Evolutionary conservation across 2,113 vertebrate species (phyloP), one percentile per base, ranked within the genome.

Genomic region (Dascyllus trimaculatus): DNA sequence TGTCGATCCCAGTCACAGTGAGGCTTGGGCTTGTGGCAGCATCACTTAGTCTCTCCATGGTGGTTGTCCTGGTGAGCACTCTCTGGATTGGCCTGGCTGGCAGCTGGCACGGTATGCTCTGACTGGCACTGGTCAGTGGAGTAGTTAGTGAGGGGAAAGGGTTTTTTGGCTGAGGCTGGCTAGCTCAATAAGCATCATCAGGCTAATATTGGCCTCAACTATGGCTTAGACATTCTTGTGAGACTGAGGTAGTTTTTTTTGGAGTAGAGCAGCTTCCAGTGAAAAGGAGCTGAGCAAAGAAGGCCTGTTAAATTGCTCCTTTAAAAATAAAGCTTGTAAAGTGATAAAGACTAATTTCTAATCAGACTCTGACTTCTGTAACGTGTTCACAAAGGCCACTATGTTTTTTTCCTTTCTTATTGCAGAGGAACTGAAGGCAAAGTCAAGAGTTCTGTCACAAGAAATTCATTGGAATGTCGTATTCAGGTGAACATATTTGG

Each of bases 201-300:
- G 77, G 76, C 85, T 88, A 82, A 76, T 49, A 72, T 53, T 56
- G 54, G 53, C 75, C 71, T 70, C 46, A 81, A 70, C 68, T 87
- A 87, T 89, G 88, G 88, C 70, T 89, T 73, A 54, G 71, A 83
- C 75, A 88, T 90, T 91, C 70, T 65, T 57, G 13, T 87, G 69
- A 86, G 73, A 75, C 76, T 91, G 93, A 95, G 88, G 93, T 94
- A 94, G 91, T 80, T 91, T 89, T 94, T 89, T 93, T 95, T 95
- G 91, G 91, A 92, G 56, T 69, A 32, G 79, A 79, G 71, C 73
- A 89, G 85, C 73, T 80, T 90, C 85, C 69, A 67, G 29, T 29
- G 4, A 29, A 29, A 29, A 29, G 6, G 29, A 29, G 29, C 29
- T 57, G 65, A 73, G 53, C 29, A 4, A 68, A 38, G 62, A 29